Conservation (phyloP, 1,140 invertebrate genomes). For the Meloidogyne hapla region DNA sequence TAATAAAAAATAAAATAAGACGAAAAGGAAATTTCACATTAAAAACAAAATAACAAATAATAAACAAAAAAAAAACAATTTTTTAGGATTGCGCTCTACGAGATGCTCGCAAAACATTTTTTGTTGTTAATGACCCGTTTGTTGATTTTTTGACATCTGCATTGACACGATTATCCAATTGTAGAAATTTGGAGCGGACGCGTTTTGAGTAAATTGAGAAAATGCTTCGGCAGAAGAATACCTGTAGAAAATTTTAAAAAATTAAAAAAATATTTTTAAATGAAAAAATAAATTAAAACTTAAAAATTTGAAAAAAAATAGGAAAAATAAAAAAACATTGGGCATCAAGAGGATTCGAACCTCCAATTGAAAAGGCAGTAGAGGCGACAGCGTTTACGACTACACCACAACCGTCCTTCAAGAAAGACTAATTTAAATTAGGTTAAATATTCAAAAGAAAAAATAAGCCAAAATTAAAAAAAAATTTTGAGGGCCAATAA, state of each 20-base stretch:
- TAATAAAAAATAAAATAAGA: background rate
- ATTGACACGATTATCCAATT: background rate
- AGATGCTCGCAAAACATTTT: background rate
- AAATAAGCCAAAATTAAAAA: no score
- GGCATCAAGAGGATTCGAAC: no score
- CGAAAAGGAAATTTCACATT: background rate
- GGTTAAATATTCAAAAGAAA: no score
- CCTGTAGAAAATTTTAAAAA: background rate
- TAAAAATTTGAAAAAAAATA: no score
- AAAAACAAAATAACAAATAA: background rate
- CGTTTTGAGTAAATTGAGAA: slow-evolving; percentile 2
- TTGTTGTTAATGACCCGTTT: background rate
- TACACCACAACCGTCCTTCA: no score
- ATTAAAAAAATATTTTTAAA: no score
- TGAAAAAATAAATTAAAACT: no score
- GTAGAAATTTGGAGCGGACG: background rate
- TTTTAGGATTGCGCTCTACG: background rate
- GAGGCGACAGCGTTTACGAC: no score
- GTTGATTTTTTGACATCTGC: background rate
- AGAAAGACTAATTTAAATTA: no score
- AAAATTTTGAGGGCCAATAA: no score
- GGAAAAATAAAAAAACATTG: no score
- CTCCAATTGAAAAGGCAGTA: no score
- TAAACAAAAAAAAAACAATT: background rate
- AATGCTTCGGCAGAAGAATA: background rate